Percentiles rank a stretch among this genome's conserved stretches.
phyloP scores from a whole-genome alignment of 1,140 invertebrate species.

The Papilio dardanus region DNA sequence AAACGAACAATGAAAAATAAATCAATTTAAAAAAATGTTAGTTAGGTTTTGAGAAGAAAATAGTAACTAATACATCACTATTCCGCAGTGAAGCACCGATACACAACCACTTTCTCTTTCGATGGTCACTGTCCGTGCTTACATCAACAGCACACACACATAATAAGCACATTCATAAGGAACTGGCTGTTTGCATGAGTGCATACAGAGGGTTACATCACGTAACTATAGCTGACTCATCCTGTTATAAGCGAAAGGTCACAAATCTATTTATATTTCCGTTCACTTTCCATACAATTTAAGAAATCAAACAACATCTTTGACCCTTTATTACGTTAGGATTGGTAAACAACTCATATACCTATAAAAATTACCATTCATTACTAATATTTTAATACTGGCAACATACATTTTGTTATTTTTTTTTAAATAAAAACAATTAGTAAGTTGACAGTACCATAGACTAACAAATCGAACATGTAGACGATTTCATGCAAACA shows the following conservation, averaged over 20 bases:
- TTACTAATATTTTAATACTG: neutral
- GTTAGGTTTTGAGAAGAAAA: neutral
- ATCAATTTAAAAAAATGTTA: neutral
- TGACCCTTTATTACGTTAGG: slow-evolving; percentile 50
- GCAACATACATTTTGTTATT: neutral
- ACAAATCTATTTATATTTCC: slow-evolving; percentile 71
- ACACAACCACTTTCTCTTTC: slow-evolving; percentile 78
- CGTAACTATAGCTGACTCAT: slow-evolving; percentile 75
- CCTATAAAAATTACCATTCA: neutral
- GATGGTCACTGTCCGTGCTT: slow-evolving; percentile 56
- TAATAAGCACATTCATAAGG: slow-evolving; percentile 44
- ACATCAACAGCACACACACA: slow-evolving; percentile 54
- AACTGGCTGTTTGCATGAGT: slow-evolving; percentile 47
- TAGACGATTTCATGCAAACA: slow-evolving; percentile 18
- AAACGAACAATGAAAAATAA: neutral
- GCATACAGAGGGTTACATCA: slow-evolving; percentile 71
- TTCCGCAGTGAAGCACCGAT: slow-evolving; percentile 49
- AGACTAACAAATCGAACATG: neutral
- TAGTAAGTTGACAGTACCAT: neutral
- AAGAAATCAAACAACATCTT: slow-evolving; percentile 57
- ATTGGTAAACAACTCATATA: neutral
- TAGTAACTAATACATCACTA: slow-evolving; percentile 22
- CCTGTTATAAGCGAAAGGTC: slow-evolving; percentile 74
- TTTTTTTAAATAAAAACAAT: neutral
- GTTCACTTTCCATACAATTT: slow-evolving; percentile 72